These are phyloP conservation scores for Lagria hirta DNA, from an alignment of 2,888 invertebrate species.

Conservation along the genomic window DNA sequence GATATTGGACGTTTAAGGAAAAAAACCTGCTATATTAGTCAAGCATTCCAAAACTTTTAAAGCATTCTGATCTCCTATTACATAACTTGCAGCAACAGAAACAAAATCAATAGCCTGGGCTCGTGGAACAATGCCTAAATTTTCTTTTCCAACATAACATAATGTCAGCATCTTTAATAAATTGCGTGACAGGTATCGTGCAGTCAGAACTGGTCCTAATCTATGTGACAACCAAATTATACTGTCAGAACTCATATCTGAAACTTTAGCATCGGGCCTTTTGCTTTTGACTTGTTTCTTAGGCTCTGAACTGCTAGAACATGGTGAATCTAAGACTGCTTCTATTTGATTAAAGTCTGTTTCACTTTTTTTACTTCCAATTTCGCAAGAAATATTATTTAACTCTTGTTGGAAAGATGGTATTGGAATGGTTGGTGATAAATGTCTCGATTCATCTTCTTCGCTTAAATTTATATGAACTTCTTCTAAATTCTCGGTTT, in stretches of 20 bases:
- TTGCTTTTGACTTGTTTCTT: constrained; percentile 25
- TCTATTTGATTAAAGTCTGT: constrained; percentile 44
- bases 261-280: constrained; percentile 60
- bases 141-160: constrained; percentile 87
- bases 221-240: constrained; percentile 91
- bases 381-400: constrained; percentile 59
- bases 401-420: constrained; percentile 54
- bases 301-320: constrained; percentile 15
- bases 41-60: constrained; percentile 88
- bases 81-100: constrained; percentile 65
- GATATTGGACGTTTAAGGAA: background rate
- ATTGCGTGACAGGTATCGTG: constrained; percentile 87
- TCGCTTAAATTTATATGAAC: constrained; percentile 56
- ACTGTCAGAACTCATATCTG: constrained; percentile 86
- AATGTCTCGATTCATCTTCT: constrained; percentile 45
- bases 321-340: constrained; percentile 14
- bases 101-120: constrained; percentile 57
- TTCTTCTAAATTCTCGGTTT: constrained; percentile 51
- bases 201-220: constrained; percentile 91
- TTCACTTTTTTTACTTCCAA: constrained; percentile 63
- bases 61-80: constrained; percentile 80
- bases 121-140: constrained; percentile 57
- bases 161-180: constrained; percentile 90
- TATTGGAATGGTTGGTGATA: constrained; percentile 71
- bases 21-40: constrained; percentile 77